These are phyloP conservation scores for Syngnathus rostellatus DNA, from an alignment of 2,797 vertebrate genomes.

Conservation along the genomic window DNA sequence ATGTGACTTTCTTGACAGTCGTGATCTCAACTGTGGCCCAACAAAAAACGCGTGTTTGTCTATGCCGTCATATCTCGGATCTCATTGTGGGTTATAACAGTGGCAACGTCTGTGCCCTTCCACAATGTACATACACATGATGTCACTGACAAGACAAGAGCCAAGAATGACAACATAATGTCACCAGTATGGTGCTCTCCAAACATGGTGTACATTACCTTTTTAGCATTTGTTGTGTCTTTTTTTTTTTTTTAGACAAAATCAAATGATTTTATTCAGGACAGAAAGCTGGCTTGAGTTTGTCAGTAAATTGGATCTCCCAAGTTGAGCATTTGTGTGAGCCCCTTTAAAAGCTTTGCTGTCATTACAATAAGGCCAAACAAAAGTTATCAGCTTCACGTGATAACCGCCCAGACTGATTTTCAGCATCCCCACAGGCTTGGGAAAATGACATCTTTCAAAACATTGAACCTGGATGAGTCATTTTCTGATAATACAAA, in stretches of 20 bases:
- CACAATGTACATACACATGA: slow-evolving; percentile 14
- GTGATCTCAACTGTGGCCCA: slow-evolving; percentile 2
- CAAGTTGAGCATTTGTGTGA: slow-evolving; percentile 11
- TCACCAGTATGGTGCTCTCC: neutral
- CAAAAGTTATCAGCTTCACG: slow-evolving; percentile 38
- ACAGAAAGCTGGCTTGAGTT: neutral
- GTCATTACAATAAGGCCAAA: slow-evolving; percentile 46
- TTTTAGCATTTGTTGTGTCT: neutral
- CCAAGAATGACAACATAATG: slow-evolving; percentile 15
- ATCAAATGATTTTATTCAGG: neutral
- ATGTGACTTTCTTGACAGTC: slow-evolving; percentile 3
- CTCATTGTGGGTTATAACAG: slow-evolving; percentile 14
- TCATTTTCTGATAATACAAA: neutral
- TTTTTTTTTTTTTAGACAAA: neutral
- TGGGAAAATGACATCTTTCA: slow-evolving; percentile 18
- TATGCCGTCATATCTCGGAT: slow-evolving; percentile 15
- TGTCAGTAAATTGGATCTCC: slow-evolving; percentile 19
- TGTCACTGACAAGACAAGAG: slow-evolving; percentile 25
- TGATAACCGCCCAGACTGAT: slow-evolving; percentile 36
- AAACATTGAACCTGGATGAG: neutral
- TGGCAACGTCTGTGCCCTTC: slow-evolving; percentile 4
- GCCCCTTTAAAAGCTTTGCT: slow-evolving; percentile 34
- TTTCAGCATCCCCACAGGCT: slow-evolving; percentile 14
- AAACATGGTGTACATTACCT: neutral
- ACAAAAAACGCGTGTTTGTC: neutral